These are phyloP conservation scores for Eristalinus aeneus DNA, from an alignment of 2,888 invertebrate genomes.

Conservation along the genomic window DNA sequence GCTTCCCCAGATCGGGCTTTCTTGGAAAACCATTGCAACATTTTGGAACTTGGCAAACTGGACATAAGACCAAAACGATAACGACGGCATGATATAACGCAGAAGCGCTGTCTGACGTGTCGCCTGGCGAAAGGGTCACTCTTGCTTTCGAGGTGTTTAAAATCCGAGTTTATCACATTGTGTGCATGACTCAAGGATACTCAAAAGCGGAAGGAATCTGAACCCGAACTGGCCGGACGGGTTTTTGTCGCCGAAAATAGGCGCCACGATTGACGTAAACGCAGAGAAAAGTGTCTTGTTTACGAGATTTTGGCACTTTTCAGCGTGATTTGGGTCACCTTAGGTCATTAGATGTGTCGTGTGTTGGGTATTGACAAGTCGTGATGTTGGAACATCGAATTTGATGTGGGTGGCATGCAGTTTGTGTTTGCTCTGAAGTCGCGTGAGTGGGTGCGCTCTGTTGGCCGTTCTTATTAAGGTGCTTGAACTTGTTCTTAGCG, in stretches of 20 bases:
- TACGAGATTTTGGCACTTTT: neutral
- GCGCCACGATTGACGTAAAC: neutral
- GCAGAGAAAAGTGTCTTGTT: neutral
- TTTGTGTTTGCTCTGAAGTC: neutral
- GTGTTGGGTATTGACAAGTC: neutral
- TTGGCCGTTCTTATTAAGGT: neutral
- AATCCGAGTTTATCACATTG: neutral
- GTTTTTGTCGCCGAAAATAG: neutral
- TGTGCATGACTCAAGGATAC: conserved; percentile 3
- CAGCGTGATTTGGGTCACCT: conserved; percentile 1
- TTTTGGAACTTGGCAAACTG: neutral
- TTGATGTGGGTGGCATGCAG: neutral
- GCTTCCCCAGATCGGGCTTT: neutral
- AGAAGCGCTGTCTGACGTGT: conserved; percentile 17
- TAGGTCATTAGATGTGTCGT: neutral
- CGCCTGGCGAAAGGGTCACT: neutral
- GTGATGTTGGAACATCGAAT: neutral
- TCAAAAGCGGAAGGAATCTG: conserved; percentile 28
- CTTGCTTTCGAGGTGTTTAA: neutral
- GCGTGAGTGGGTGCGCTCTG: neutral
- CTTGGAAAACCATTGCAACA: neutral
- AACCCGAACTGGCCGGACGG: neutral
- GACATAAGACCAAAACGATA: neutral
- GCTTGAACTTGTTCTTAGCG: neutral
- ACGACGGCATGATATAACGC: neutral